phyloP scores from a whole-genome alignment of 1,140 invertebrate genomes.

The Atta cephalotes region DNA sequence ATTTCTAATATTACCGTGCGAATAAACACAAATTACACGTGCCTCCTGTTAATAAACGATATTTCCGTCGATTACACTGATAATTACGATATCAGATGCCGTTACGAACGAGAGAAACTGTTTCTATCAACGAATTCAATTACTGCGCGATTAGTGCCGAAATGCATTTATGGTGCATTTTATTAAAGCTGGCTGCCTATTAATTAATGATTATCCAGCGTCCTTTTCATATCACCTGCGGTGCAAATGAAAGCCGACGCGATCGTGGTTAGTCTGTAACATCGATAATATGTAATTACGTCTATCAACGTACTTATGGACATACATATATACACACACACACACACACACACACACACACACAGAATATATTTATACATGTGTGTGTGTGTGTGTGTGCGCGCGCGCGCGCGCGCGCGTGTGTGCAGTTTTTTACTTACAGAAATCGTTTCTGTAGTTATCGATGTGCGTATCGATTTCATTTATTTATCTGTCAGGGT shows the following conservation, averaged over 20 bases:
- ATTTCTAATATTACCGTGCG: slow-evolving; percentile 39
- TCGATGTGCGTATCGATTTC: slow-evolving; percentile 19
- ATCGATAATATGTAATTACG: slow-evolving; percentile 57
- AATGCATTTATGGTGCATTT: slow-evolving; percentile 59
- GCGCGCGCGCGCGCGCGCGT: too few species aligned
- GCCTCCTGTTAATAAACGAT: slow-evolving; percentile 38
- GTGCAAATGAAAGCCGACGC: slow-evolving; percentile 55
- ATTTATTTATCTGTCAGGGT: slow-evolving; percentile 29
- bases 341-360: too few species aligned
- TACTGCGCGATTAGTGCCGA: slow-evolving; percentile 41
- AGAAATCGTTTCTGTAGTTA: neutral
- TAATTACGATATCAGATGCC: slow-evolving; percentile 16
- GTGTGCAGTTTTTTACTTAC: neutral
- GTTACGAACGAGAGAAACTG: slow-evolving; percentile 23
- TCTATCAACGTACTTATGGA: slow-evolving; percentile 22
- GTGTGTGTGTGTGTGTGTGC: too few species aligned
- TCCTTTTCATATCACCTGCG: slow-evolving; percentile 24
- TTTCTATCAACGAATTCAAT: slow-evolving; percentile 51
- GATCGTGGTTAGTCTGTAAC: slow-evolving; percentile 57
- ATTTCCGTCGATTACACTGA: slow-evolving; percentile 18
- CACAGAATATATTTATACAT: neutral
- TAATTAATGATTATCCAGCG: slow-evolving; percentile 58
- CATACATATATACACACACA: too few species aligned
- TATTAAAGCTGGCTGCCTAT: slow-evolving; percentile 49
- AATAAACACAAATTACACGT: slow-evolving; percentile 14